phyloP scores from a whole-genome alignment of 2,797 vertebrate species.

The Spinibarbus caldwelli region DNA sequence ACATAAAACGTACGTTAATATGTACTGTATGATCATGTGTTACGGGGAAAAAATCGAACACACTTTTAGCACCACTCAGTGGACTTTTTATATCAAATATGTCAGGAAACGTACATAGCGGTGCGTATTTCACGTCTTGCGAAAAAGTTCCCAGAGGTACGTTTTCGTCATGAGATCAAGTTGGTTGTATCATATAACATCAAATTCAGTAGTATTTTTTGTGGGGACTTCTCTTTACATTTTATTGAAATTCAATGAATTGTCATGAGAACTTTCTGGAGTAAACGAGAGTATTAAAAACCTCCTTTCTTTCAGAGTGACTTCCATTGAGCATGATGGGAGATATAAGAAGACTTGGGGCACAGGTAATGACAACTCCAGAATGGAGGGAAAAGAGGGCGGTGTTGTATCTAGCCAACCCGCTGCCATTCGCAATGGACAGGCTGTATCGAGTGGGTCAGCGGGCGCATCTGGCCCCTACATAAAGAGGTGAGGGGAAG shows the following conservation, averaged over 20 bases:
- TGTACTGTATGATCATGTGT: too few relatives aligned
- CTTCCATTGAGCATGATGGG: constrained; percentile 88
- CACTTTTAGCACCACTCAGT: too few relatives aligned
- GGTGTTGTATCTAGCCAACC: constrained; percentile 88
- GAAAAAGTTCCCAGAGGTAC: too few relatives aligned
- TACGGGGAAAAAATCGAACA: too few relatives aligned
- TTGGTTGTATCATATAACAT: too few relatives aligned
- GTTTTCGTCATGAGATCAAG: too few relatives aligned
- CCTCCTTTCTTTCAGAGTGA: constrained; percentile 74
- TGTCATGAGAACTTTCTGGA: neutral
- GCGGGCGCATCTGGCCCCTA: constrained; percentile 82
- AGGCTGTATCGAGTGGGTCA: constrained; percentile 64
- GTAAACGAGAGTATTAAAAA: neutral
- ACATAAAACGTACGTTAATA: too few relatives aligned
- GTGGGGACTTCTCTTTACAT: neutral
- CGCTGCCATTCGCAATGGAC: constrained; percentile 76
- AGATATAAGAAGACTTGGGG: constrained; percentile 90
- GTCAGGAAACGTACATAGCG: too few relatives aligned
- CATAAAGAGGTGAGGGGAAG: constrained; percentile 88
- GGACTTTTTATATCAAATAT: too few relatives aligned
- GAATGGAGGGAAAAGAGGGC: constrained; percentile 33
- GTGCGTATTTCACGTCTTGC: too few relatives aligned
- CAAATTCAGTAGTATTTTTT: neutral
- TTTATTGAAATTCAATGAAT: neutral
- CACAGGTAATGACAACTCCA: constrained; percentile 67